Base-by-base conservation (phyloP, 2,888 invertebrate species). In the Euplagia quadripunctaria region DNA sequence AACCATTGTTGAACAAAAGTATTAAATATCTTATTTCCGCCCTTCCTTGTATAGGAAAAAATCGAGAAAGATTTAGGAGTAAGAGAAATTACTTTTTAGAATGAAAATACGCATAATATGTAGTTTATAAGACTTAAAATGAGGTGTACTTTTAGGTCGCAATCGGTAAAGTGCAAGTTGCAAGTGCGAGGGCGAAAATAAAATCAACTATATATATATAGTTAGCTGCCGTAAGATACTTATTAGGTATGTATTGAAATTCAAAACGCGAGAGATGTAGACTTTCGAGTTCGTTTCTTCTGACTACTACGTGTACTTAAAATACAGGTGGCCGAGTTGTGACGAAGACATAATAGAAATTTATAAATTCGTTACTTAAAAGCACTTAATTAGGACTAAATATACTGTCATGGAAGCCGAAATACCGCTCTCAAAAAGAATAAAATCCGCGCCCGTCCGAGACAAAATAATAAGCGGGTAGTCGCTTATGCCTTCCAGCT, bases 401-500 rank as follows among this genome's bases (percentile, higher is more conserved):
- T 2, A 11, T 20, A 58, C 12, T n/a, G 20, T 20, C 4, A 58
- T 58, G 20, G 58, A 20, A 20, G 31, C 61, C 4, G 43, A n/a
- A 58, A 42, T 20, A 68, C 68, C 43, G 42, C 43, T 68, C 20
- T 20, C n/a, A 6, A 42, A 68, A 43, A 12, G 42, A 58, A 31
- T 55, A 42, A n/a, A 41, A 1, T 42, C 6, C 12, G 9, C 69
- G 71, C 76, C 7, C 31, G 20, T 31, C n/a, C n/a, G 11, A 55
- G 73, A 77, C 41, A 68, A 79, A 77, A 75, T 76, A 78, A 82
- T 81, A 79, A 78, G 70, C 75, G 58, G 46, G 74, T 75, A 67
- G 71, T 76, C 70, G 75, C 77, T 64, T 68, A 79, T 71, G 70
- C 72, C 78, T 79, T 82, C 82, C 76, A 82, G 82, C 78, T 72